A percentile compares a stretch with the other conserved stretches of the same genome.
These are phyloP conservation scores for Galeopsomyia nigrocyanea DNA, from an alignment of 2,888 invertebrate genomes.

Conservation along the genomic window DNA sequence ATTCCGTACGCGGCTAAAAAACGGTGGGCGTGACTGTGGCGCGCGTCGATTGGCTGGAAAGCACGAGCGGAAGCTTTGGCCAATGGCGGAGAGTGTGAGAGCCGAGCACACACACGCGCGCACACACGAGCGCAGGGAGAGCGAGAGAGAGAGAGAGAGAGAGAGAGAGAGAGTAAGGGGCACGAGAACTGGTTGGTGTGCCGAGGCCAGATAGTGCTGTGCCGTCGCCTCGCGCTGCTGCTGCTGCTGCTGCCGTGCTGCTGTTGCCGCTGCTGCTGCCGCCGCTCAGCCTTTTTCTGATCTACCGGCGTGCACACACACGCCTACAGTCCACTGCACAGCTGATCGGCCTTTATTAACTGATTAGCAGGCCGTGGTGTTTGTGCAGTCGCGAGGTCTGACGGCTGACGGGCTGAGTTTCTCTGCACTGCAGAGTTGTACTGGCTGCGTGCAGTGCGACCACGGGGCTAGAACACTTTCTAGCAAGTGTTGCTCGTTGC, in stretches of 20 bases:
- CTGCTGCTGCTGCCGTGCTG: slow-evolving; percentile 46
- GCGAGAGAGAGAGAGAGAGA: background rate
- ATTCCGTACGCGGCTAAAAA: slow-evolving; percentile 56
- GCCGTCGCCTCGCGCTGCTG: slow-evolving; percentile 66
- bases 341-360: slow-evolving; percentile 14
- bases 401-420: too few species aligned
- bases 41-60: slow-evolving; percentile 45
- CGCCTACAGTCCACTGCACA: background rate
- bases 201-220: slow-evolving; percentile 66
- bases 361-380: too few species aligned
- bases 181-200: slow-evolving; percentile 45
- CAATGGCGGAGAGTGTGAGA: slow-evolving; percentile 37
- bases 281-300: background rate
- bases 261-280: slow-evolving; percentile 15
- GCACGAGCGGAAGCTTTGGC: slow-evolving; percentile 32
- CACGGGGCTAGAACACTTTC: background rate
- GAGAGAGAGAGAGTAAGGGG: slow-evolving; percentile 7
- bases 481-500: background rate
- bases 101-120: background rate
- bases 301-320: too few species aligned
- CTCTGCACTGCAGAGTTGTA: too few species aligned
- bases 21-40: slow-evolving; percentile 25
- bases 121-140: slow-evolving; percentile 34
- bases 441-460: background rate
- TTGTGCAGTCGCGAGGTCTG: too few species aligned